Base-by-base conservation (phyloP, 2,888 invertebrate genomes). In the Orchesella flavescens region DNA sequence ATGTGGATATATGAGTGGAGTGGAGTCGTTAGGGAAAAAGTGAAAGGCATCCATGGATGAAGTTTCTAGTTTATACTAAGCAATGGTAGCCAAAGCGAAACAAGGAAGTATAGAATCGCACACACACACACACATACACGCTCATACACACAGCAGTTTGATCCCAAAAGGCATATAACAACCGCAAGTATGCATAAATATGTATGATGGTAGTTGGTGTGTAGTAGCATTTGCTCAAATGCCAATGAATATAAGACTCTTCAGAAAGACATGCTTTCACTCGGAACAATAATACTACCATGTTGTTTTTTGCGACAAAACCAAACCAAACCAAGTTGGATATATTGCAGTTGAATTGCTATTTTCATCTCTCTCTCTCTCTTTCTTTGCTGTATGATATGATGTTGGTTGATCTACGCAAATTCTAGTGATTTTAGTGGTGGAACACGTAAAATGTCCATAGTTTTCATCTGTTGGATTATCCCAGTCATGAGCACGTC, bases 1-100 rank as follows among this genome's bases (percentile, higher is more conserved):
- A 79, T 85, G 76, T 84, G 79, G 77, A 84, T 84, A 85, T 85
- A 85, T 65, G 55, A 55, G 55, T 55, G 65, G 53, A 23, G 49
- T 15, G 23, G 59, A 53, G 69, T 24, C 61, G 53, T 57, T 57
- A 57, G 55, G 53, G 43, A 34, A 74, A 72, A 9, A 23, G 24
- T 17, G 23, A 61, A 46, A 21, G 46, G 34, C 34, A 34, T 34
- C 34, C 34, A 34, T 34, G 34, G 34, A 34, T 34, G 21, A 59
- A 59, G 59, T 34, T 34, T 34, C 34, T 7, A 59, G 59, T 34
- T 34, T 34, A 2, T 7, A 53, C 15, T n/a, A 53, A 17, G 53
- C 53, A 53, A 53, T 17, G 17, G 17, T 1, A 53, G 3, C 4
- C n/a, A 53, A 17, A 17, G 17, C 15, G 17, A 53, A 9, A 53